Evolutionary conservation across 2,888 invertebrate genomes (phyloP).

Genomic region (Luperina testacea): DNA sequence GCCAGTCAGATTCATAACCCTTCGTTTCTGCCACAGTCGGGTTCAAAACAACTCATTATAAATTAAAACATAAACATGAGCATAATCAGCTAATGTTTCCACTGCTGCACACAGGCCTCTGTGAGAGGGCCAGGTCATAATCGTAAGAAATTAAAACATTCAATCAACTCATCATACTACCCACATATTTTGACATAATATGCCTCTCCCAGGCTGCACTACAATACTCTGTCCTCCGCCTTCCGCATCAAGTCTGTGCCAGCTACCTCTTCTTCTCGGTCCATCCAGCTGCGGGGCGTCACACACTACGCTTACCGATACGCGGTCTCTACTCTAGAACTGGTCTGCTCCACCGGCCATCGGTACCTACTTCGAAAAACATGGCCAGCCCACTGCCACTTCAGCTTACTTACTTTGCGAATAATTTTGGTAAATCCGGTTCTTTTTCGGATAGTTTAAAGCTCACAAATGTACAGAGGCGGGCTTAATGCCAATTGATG

Average conservation of each 20-base stretch:
- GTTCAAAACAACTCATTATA: too few relatives aligned
- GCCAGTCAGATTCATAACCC: too few relatives aligned
- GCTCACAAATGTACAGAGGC: too few relatives aligned
- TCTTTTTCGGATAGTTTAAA: not conserved
- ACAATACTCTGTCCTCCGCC: not conserved
- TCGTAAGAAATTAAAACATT: not conserved
- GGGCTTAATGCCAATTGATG: too few relatives aligned
- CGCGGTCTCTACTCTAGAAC: not conserved
- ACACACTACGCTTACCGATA: not conserved
- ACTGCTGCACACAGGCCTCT: not conserved
- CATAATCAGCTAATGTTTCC: not conserved
- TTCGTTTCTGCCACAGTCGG: too few relatives aligned
- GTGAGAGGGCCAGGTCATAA: not conserved
- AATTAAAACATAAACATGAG: not conserved
- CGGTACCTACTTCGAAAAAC: not conserved
- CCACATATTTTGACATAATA: not conserved
- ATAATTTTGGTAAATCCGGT: not conserved
- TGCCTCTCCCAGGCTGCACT: not conserved
- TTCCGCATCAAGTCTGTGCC: not conserved
- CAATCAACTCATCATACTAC: not conserved
- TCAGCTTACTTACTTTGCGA: not conserved
- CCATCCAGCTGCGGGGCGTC: not conserved
- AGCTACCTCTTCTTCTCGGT: not conserved
- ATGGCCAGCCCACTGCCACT: not conserved
- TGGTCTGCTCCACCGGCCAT: not conserved